phyloP scores from a whole-genome alignment of 2,113 vertebrate species.

The Poeciliopsis turrubarensis region DNA sequence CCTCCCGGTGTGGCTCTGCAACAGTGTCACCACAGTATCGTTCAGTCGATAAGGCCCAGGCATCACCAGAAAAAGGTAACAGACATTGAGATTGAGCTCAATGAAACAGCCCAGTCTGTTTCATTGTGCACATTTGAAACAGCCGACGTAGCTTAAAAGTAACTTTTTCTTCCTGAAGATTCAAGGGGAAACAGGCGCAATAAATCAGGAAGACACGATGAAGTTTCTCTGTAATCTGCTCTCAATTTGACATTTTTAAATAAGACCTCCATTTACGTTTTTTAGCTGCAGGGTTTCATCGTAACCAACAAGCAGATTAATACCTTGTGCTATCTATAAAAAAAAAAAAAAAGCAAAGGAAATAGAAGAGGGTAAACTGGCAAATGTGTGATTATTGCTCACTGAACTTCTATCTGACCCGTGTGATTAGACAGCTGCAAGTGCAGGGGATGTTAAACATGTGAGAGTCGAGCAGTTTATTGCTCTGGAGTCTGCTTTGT shows the following conservation, averaged over 20 bases:
- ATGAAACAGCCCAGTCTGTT: no score
- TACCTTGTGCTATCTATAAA: conserved; percentile 7
- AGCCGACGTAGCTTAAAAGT: conserved; percentile 41
- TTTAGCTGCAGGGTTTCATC: not conserved
- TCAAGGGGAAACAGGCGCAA: conserved; percentile 52
- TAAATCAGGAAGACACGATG: conserved; percentile 37
- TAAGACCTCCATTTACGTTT: no score
- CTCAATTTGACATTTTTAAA: no score
- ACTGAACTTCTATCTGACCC: conserved; percentile 55
- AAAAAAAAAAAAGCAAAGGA: conserved; percentile 46
- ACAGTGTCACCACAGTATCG: conserved; percentile 53
- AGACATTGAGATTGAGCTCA: not conserved
- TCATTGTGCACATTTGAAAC: conserved; percentile 30
- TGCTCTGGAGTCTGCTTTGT: conserved; percentile 38
- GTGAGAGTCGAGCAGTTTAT: conserved; percentile 36
- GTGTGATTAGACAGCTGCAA: conserved; percentile 61
- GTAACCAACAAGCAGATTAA: not conserved
- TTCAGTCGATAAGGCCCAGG: conserved; percentile 27
- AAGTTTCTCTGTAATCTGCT: no score
- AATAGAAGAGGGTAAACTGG: conserved; percentile 47
- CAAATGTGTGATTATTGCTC: conserved; percentile 45
- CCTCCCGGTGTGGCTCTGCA: conserved; percentile 52
- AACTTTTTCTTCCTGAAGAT: conserved; percentile 29
- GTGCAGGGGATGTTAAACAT: conserved; percentile 38
- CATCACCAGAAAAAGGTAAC: conserved; percentile 45